These are phyloP conservation scores for Copsychus sechellarum DNA, from an alignment of 2,113 vertebrate species.

Conservation along the genomic window DNA sequence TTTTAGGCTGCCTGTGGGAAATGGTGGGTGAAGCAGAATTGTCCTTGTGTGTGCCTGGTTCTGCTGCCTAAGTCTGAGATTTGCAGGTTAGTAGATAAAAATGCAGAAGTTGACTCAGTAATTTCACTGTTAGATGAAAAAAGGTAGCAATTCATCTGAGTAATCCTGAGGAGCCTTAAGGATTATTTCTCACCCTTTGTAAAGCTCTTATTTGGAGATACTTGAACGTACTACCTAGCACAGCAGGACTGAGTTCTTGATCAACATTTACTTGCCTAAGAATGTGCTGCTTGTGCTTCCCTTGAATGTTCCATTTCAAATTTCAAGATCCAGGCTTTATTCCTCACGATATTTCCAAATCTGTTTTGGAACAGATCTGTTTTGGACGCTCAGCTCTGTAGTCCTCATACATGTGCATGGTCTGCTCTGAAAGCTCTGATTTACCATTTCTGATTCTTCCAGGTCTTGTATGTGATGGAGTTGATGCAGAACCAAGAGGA, in stretches of 20 bases:
- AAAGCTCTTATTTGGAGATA: not conserved
- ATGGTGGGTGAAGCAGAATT: not conserved
- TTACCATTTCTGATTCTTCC: not conserved
- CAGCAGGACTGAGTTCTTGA: not conserved
- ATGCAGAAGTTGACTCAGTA: not conserved
- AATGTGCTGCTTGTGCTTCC: not conserved
- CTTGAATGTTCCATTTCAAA: not conserved
- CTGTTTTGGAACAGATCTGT: rapidly evolving
- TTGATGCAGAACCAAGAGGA: conserved; percentile 92
- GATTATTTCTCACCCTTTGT: not conserved
- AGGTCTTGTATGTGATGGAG: conserved; percentile 99
- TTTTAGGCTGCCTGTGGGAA: not conserved
- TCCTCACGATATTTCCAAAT: not conserved
- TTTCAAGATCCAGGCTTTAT: not conserved
- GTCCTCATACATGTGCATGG: rapidly evolving
- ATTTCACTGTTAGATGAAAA: not conserved
- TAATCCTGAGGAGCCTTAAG: not conserved
- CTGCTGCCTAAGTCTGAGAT: not conserved
- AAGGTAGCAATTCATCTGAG: not conserved
- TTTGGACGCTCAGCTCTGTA: not conserved
- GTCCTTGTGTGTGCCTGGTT: not conserved
- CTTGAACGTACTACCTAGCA: not conserved
- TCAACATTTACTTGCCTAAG: rapidly evolving
- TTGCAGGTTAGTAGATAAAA: not conserved
- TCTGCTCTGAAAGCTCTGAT: not conserved